Evolutionary conservation across 2,797 vertebrate species (phyloP).

Genomic region (Zenarchopterus dispar): DNA sequence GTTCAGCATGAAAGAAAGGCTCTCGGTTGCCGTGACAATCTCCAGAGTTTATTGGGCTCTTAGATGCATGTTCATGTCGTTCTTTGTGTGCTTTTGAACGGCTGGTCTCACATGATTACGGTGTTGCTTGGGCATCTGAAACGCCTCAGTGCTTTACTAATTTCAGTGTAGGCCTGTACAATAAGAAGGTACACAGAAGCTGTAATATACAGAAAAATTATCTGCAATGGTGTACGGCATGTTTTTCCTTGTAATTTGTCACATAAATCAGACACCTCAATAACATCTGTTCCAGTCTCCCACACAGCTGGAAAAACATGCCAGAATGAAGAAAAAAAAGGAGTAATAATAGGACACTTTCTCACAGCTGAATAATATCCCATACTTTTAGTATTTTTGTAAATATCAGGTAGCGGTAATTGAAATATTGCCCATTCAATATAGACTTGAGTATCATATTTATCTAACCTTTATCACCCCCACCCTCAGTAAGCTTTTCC

Average conservation of each 20-base stretch:
- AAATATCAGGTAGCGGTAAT: too few species aligned
- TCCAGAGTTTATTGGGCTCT: neutral
- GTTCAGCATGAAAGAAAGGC: neutral
- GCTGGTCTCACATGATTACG: neutral
- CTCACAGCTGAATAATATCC: neutral
- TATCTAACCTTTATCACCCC: too few species aligned
- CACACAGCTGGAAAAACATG: neutral
- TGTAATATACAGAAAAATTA: neutral
- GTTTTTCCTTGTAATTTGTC: neutral
- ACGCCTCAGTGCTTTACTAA: neutral
- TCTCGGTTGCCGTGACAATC: too few species aligned
- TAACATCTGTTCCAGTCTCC: neutral
- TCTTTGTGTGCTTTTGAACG: neutral
- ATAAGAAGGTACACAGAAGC: neutral
- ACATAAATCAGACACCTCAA: neutral
- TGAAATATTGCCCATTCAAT: too few species aligned
- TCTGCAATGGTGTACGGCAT: neutral
- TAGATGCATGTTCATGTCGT: neutral
- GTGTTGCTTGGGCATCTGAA: neutral
- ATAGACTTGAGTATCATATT: too few species aligned
- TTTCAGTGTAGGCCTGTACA: constrained; percentile 1
- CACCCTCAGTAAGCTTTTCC: neutral
- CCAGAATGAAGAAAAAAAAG: too few species aligned
- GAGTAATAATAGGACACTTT: neutral
- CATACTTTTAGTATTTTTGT: too few species aligned